Base-by-base conservation (phyloP, 2,888 invertebrate species). In the Volucella inanis region DNA sequence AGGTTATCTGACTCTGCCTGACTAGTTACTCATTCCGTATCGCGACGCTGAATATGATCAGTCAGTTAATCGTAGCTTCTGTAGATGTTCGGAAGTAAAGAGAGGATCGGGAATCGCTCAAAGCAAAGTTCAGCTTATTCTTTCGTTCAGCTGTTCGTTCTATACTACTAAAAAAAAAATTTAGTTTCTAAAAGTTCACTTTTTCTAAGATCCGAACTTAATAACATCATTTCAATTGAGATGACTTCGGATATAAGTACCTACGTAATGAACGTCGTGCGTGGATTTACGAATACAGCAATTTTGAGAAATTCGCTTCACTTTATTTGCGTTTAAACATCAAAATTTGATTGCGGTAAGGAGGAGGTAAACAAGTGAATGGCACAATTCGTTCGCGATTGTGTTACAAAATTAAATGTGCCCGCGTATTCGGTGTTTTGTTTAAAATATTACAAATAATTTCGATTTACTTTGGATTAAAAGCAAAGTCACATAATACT, bases 11-110 rank as follows among this genome's bases (percentile, higher is more conserved):
- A 64, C 76, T 64, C 80, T 72, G 65, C 54, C 22, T 59, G 54
- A 72, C 59, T 54, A 72, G 61, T 67, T 72, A 79, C 72, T 79
- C 78, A 71, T 55, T 70, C 78, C 12, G 71, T 52, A 71, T 78
- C 70, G 65, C 38, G 12, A 18, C 45, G 85, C 80, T 85, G 80
- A 85, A 85, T 85, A 85, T 85, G 85, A 85, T 80, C 76, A 76
- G 76, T 81, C 68, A 68, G 61, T 64, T 31, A 85, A 47, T 80
- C 45, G 70, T 57, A 68, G 67, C 67, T 76, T 68, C 79, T 75
- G 59, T 64, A 62, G 50, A 52, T 54, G 41, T 76, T 77, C 62
- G 68, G 65, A 50, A 78, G 68, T 70, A 14, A 39, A 43, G 55
- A 12, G 55, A 57, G 39, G 31, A 72, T 31, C 31, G 8, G 14